Conservation (phyloP, 1,140 invertebrate genomes). For the Bombus turneri region DNA sequence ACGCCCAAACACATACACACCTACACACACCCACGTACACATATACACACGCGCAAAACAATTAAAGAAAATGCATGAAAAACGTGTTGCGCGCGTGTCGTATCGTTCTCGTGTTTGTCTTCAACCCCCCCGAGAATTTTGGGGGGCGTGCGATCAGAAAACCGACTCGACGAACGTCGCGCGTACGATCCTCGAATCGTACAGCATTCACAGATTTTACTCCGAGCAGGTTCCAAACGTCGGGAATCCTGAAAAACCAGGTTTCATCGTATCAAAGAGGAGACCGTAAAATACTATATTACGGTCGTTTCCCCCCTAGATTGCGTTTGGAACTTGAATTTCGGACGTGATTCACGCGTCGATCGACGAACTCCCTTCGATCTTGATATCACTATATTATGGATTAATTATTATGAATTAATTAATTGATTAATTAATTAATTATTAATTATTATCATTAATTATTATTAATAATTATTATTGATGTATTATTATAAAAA, state of each 20-base stretch:
- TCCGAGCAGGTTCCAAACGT: slow-evolving; percentile 68
- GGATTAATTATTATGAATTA: slow-evolving; percentile 76
- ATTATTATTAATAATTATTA: slow-evolving; percentile 79
- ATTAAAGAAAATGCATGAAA: background rate
- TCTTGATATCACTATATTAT: slow-evolving; percentile 78
- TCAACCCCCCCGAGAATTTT: background rate
- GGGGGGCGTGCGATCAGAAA: slow-evolving; percentile 18
- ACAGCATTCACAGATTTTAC: background rate
- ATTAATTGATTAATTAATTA: slow-evolving; percentile 63
- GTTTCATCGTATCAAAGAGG: too few species aligned
- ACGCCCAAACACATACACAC: background rate
- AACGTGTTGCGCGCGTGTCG: background rate
- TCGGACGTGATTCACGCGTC: slow-evolving; percentile 73
- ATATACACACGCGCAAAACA: too few species aligned
- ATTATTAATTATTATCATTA: slow-evolving; percentile 75
- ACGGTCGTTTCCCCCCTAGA: background rate
- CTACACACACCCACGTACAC: background rate
- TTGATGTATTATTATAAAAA: slow-evolving; percentile 81
- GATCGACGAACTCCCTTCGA: slow-evolving; percentile 69
- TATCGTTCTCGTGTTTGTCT: slow-evolving; percentile 32
- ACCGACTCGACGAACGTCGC: background rate
- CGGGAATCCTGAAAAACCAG: too few species aligned
- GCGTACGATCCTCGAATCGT: slow-evolving; percentile 28
- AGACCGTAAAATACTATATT: too few species aligned
- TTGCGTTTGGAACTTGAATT: slow-evolving; percentile 74